Evolutionary conservation across 2,113 vertebrate species (phyloP).

Genomic region (Rutilus rutilus): DNA sequence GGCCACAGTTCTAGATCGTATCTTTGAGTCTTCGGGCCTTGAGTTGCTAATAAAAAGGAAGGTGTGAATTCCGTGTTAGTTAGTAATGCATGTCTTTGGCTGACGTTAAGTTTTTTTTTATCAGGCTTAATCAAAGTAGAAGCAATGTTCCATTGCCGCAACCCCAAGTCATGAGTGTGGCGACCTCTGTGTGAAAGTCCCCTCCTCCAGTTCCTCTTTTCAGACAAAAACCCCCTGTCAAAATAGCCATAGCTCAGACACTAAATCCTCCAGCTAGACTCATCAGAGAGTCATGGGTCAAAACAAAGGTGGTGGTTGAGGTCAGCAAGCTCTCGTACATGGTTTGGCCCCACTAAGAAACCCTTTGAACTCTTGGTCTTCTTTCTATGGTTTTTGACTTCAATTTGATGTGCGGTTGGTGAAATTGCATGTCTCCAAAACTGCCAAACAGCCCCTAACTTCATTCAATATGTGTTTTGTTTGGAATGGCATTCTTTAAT

Average conservation of each 20-base stretch:
- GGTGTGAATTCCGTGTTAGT: constrained; percentile 4
- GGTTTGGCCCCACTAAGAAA: background rate
- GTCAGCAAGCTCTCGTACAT: background rate
- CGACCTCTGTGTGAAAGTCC: constrained; percentile 63
- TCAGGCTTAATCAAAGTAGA: constrained; percentile 58
- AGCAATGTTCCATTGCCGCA: constrained; percentile 43
- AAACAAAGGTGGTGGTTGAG: background rate
- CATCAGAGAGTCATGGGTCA: constrained; percentile 16
- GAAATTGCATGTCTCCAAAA: background rate
- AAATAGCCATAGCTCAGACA: constrained; percentile 39
- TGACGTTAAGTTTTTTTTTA: constrained; percentile 27
- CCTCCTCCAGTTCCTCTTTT: constrained; percentile 69
- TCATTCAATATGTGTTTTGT: background rate
- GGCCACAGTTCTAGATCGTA: background rate
- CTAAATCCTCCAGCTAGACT: background rate
- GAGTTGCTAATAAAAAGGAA: background rate
- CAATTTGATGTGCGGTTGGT: background rate
- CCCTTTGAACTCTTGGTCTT: background rate
- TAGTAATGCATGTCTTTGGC: background rate
- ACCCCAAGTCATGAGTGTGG: constrained; percentile 53
- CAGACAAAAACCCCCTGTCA: constrained; percentile 51
- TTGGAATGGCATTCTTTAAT: background rate
- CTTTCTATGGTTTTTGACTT: background rate
- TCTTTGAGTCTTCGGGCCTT: background rate
- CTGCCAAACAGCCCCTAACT: background rate